Evolutionary conservation across 2,888 invertebrate species (phyloP).

Genomic region (Idaea dimidiata): DNA sequence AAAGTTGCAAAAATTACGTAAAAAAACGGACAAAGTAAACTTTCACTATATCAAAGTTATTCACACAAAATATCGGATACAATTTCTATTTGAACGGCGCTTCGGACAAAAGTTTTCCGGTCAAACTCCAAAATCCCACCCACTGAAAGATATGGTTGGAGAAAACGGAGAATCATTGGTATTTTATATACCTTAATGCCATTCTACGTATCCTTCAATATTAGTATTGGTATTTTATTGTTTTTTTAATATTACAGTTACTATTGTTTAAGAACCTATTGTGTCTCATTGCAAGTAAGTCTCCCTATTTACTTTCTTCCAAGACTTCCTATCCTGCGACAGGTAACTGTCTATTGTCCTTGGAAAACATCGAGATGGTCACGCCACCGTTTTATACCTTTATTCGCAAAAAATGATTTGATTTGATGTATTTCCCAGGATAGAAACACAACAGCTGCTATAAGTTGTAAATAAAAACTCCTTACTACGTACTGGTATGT

Average conservation of each 20-base stretch:
- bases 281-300: no score
- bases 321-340: no score
- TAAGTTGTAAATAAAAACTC: no score
- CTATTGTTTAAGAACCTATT: no score
- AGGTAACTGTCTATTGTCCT: no score
- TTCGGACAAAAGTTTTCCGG: neutral
- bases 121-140: neutral
- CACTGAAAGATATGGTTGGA: neutral
- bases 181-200: neutral
- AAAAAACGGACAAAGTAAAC: neutral
- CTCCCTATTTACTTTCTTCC: no score
- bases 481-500: neutral
- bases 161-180: neutral
- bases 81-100: neutral
- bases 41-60: neutral
- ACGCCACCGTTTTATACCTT: no score
- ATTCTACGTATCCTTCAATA: neutral
- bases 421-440: neutral
- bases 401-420: no score
- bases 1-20: no score
- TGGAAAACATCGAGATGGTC: no score
- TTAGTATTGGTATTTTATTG: no score
- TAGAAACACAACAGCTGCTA: no score
- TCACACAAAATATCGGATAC: neutral
- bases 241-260: neutral